Evolutionary conservation across 2,113 vertebrate genomes (phyloP), one percentile per base, ranked within the genome.

Genomic region (Hippocampus abdominalis): DNA sequence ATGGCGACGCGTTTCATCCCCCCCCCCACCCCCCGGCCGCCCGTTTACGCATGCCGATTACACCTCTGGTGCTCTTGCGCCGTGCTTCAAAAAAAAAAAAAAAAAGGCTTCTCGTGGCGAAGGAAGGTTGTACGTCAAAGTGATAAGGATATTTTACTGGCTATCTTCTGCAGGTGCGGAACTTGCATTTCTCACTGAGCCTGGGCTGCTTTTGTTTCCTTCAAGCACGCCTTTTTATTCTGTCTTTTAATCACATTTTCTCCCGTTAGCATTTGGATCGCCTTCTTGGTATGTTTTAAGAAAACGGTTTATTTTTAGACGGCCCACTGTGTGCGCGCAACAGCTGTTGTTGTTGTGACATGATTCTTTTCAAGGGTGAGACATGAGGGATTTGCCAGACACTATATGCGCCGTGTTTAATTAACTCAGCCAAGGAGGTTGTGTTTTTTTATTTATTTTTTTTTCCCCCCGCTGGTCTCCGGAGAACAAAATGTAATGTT

Each of bases 281-380:
- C 18, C 32, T 36, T 21, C 29, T 21, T 62, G 39, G 61, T 40
- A 42, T 40, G 61, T 23, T 23, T 40, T 40, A 42, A 42, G 10
- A 63, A 63, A n/a, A 36, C 9, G 8, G 40, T 42, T 42, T 64
- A 64, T 64, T 64, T 44, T 25, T 46, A 44, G 62, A 64, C 39
- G 2, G 39, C 12, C n/a, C 42, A 12, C 8, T 5, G n/a, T 64
- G 62, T 42, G 62, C 44, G 10, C 2, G 39, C 21, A 64, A 42
- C 62, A 64, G 62, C 39, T 64, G 62, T 21, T 42, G 32, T 40
- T 62, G 62, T 64, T 64, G 62, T 42, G 62, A 64, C 62, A 64
- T 23, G 62, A 23, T 42, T 42, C 39, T 63, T 63, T 64, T 64
- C 62, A 25, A 64, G 62, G 62, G 62, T 64, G 62, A 64, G 62